Percentiles rank a stretch among this genome's conserved stretches.
Evolutionary conservation across 2,113 vertebrate genomes (phyloP).

Genomic region (Eublepharis macularius): DNA sequence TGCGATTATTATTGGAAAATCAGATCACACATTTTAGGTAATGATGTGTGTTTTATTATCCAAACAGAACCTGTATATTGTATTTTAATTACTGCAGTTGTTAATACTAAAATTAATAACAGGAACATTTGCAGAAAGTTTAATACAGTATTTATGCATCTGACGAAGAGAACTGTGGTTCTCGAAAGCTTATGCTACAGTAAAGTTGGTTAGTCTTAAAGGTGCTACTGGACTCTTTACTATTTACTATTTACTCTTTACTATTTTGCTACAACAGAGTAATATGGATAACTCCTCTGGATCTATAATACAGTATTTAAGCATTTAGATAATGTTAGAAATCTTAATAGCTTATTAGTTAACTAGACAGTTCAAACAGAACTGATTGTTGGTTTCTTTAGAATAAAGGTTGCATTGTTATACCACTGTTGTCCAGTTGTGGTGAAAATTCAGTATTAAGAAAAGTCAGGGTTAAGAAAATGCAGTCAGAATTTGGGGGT

Average conservation of each 20-base stretch:
- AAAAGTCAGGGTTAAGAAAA: background rate
- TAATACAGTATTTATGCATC: too few relatives aligned
- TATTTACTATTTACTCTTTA: too few relatives aligned
- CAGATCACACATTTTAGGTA: conserved; percentile 99
- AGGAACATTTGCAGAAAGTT: conserved; percentile 5
- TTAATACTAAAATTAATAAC: conserved; percentile 36
- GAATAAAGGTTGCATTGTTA: background rate
- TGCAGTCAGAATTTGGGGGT: background rate
- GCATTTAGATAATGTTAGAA: background rate
- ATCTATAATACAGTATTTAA: too few relatives aligned
- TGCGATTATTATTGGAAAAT: conserved; percentile 94
- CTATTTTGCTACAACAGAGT: too few relatives aligned
- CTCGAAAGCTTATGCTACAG: too few relatives aligned
- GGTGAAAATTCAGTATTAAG: background rate
- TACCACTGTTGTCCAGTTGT: too few relatives aligned
- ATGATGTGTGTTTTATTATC: conserved; percentile 51
- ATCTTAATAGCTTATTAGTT: conserved; percentile 22
- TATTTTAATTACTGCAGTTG: conserved; percentile 39
- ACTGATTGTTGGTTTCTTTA: background rate
- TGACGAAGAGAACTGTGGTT: too few relatives aligned
- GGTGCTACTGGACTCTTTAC: too few relatives aligned
- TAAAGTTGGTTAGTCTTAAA: too few relatives aligned
- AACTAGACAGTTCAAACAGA: background rate
- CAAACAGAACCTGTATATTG: conserved; percentile 44
- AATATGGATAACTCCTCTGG: too few relatives aligned